Conservation (phyloP, 1,140 invertebrate species). For the Drosophila sturtevanti region DNA sequence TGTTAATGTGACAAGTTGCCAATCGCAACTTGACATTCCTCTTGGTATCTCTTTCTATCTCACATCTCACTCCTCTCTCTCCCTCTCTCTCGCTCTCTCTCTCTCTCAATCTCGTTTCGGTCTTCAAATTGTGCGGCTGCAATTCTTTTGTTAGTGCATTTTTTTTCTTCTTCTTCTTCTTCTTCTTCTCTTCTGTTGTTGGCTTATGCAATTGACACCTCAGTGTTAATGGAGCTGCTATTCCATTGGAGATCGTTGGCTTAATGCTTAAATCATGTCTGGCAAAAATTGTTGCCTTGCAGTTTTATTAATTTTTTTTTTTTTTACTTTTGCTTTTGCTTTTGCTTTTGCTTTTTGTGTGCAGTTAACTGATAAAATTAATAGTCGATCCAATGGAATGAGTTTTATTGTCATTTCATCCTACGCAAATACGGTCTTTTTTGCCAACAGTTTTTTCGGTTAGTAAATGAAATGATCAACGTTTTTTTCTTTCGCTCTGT, state of each 20-base stretch:
- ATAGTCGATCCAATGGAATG: conserved; percentile 18
- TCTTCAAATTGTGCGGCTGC: conserved; percentile 28
- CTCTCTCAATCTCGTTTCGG: not conserved
- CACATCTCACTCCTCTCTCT: not conserved
- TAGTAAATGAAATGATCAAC: conserved; percentile 12
- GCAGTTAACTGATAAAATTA: conserved; percentile 40
- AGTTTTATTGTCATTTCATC: conserved; percentile 12
- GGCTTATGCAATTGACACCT: conserved; percentile 71
- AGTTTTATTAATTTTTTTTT: not conserved
- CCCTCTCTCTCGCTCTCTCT: not conserved
- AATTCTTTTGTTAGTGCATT: conserved; percentile 7
- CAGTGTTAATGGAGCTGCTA: conserved; percentile 57
- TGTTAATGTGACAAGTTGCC: conserved; percentile 72
- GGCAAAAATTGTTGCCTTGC: conserved; percentile 40
- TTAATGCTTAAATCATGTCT: conserved; percentile 64
- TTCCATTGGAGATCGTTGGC: conserved; percentile 22
- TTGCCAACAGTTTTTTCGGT: not conserved
- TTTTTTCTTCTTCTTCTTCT: conserved; percentile 6
- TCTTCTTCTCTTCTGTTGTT: conserved; percentile 36
- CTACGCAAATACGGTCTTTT: conserved; percentile 5
- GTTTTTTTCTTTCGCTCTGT: not conserved
- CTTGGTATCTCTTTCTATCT: not conserved
- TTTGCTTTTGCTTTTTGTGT: not conserved
- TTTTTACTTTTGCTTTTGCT: not conserved
- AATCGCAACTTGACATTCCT: conserved; percentile 29